Conservation (phyloP, 1,140 invertebrate genomes). For the roundworm (Caenorhabditis elegans) region DNA sequence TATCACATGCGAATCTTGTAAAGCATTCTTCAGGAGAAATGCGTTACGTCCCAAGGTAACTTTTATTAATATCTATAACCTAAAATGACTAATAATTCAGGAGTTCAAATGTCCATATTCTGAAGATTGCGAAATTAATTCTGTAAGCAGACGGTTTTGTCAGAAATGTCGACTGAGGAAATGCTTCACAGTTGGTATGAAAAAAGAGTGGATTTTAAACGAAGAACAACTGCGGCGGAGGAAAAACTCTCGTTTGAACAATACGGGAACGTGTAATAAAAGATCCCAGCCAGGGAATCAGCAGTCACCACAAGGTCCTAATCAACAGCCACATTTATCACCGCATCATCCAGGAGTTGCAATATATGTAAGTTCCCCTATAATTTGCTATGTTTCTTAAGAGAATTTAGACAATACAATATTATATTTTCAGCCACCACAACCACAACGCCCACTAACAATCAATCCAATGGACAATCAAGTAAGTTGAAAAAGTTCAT, state of each 20-base stretch:
- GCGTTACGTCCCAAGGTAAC: conserved; percentile 86
- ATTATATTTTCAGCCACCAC: background rate
- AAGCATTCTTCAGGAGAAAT: conserved; percentile 93
- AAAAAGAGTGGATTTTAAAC: conserved; percentile 84
- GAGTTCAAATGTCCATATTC: conserved; percentile 89
- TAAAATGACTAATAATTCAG: conserved; percentile 67
- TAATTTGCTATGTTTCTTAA: too few species aligned
- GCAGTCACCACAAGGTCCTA: background rate
- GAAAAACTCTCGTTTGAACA: conserved; percentile 82
- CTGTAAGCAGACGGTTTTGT: conserved; percentile 87
- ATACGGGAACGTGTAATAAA: conserved; percentile 81
- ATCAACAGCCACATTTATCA: conserved; percentile 18
- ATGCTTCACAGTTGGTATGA: conserved; percentile 63
- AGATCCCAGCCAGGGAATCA: conserved; percentile 67
- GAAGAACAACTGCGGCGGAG: conserved; percentile 80
- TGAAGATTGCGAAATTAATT: conserved; percentile 87
- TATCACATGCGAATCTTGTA: conserved; percentile 94
- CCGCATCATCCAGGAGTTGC: background rate
- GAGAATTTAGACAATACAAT: too few species aligned
- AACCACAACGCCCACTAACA: conserved; percentile 23
- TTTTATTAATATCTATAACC: too few species aligned
- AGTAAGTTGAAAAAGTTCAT: background rate
- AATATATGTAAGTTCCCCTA: conserved; percentile 1
- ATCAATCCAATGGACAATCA: conserved; percentile 38
- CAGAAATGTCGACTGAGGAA: conserved; percentile 82